Evolutionary conservation across 1,140 invertebrate species (phyloP).

Genomic region (Portunus trituberculatus): DNA sequence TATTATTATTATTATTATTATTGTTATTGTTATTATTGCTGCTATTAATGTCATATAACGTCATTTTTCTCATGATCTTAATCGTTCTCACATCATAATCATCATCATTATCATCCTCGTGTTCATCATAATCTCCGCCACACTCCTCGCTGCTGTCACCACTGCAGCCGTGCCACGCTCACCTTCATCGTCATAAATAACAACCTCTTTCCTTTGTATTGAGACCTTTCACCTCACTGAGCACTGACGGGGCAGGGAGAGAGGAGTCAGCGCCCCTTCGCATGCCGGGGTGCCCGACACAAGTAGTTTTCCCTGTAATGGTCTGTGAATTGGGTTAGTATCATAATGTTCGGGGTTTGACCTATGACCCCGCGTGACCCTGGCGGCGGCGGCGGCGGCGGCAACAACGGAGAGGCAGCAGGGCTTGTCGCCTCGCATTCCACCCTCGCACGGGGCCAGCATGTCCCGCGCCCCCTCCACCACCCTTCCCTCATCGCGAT

Average conservation of each 20-base stretch:
- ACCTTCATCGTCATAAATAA: neutral
- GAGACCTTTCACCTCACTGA: neutral
- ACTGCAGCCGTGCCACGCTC: neutral
- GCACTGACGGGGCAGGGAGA: neutral
- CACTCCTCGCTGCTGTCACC: neutral
- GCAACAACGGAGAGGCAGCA: no score
- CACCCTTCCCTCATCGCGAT: no score
- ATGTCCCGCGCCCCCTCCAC: neutral
- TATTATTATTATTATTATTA: no score
- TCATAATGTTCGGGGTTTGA: conserved; percentile 70
- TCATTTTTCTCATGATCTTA: neutral
- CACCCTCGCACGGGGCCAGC: neutral
- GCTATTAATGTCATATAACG: neutral
- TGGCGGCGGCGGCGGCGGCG: neutral
- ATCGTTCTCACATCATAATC: neutral
- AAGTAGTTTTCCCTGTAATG: conserved; percentile 70
- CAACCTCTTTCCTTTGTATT: neutral
- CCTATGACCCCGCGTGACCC: conserved; percentile 70
- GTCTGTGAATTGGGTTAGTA: conserved; percentile 75
- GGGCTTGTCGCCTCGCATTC: neutral
- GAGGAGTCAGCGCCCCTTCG: conserved; percentile 28
- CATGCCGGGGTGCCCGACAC: conserved; percentile 51
- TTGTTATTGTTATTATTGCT: no score
- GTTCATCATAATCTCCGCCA: neutral
- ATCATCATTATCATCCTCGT: neutral